phyloP scores from a whole-genome alignment of 2,888 invertebrate genomes.

The Tenthredo scrophulariae region DNA sequence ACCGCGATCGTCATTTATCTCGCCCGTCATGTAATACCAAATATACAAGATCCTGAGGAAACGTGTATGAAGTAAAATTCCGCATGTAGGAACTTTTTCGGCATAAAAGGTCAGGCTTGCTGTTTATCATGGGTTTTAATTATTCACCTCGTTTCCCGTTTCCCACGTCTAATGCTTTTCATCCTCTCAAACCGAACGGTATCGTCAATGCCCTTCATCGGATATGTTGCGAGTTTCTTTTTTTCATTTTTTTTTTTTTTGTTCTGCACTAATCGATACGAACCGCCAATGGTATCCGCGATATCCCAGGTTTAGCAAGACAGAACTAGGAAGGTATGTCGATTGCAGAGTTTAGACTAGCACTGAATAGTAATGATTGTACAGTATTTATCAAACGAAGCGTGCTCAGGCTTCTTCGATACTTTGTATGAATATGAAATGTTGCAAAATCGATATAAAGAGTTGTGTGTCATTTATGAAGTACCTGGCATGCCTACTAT shows the following conservation, averaged over 20 bases:
- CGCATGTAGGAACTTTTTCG: too few species aligned
- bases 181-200: neutral
- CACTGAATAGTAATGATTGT: conserved; percentile 31
- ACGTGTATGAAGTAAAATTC: neutral
- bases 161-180: neutral
- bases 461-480: neutral
- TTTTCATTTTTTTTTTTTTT: neutral
- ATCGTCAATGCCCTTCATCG: neutral
- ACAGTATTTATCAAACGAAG: neutral
- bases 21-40: conserved; percentile 14
- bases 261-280: neutral
- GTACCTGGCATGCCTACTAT: neutral
- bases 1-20: conserved; percentile 24
- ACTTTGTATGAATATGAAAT: neutral
- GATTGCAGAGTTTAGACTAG: neutral
- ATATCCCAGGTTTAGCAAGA: neutral
- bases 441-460: neutral
- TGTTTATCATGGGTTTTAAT: conserved; percentile 13
- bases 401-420: neutral
- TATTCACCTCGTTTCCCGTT: neutral
- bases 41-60: conserved; percentile 50
- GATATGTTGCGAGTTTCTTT: neutral
- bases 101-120: neutral
- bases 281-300: neutral
- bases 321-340: neutral